phyloP scores from a whole-genome alignment of 2,888 invertebrate genomes.

The Drosophila quinaria region DNA sequence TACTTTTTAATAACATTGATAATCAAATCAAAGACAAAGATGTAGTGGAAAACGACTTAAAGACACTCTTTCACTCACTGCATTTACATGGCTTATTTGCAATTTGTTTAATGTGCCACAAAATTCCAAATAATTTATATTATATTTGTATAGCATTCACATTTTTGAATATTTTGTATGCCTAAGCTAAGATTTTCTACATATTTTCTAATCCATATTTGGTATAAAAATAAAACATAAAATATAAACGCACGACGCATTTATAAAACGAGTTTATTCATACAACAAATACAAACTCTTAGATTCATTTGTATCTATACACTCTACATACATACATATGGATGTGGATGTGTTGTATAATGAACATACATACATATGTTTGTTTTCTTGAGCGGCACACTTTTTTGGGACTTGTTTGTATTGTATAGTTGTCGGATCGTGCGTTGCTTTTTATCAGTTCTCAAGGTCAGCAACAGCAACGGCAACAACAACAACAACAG shows the following conservation, averaged over 20 bases:
- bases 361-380: background rate
- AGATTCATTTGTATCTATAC: conserved; percentile 16
- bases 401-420: conserved; percentile 51
- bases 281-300: conserved; percentile 8
- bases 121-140: background rate
- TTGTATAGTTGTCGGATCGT: conserved; percentile 30
- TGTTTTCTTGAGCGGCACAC: conserved; percentile 46
- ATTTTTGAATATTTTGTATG: conserved; percentile 23
- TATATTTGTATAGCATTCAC: background rate
- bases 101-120: conserved; percentile 22
- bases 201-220: conserved; percentile 47
- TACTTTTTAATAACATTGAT: too few relatives aligned
- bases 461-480: conserved; percentile 47
- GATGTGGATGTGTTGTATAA: conserved; percentile 19
- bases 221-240: conserved; percentile 36
- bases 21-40: too few relatives aligned
- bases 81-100: background rate
- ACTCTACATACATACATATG: background rate
- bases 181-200: conserved; percentile 50
- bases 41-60: background rate
- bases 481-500: background rate
- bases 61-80: background rate
- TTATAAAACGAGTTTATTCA: conserved; percentile 60
- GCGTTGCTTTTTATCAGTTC: conserved; percentile 50
- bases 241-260: conserved; percentile 64